Conservation (phyloP, 1,140 invertebrate species). For the Nomia melanderi region DNA sequence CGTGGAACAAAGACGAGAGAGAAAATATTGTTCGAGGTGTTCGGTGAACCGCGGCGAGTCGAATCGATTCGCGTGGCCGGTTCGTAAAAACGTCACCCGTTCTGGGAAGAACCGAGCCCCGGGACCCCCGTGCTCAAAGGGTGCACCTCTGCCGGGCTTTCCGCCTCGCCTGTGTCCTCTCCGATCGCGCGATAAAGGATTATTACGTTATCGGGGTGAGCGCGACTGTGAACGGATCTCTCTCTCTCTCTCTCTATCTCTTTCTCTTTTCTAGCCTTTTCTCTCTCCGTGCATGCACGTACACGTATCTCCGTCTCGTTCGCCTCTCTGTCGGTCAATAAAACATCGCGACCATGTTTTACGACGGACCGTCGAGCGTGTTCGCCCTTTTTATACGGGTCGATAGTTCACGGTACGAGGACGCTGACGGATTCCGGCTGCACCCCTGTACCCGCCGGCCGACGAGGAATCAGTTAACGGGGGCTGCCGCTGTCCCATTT, state of each 20-base stretch:
- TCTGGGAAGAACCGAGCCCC: slow-evolving; percentile 10
- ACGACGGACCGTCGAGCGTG: slow-evolving; percentile 4
- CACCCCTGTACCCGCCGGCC: no score
- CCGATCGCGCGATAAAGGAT: slow-evolving; percentile 57
- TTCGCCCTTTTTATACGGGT: slow-evolving; percentile 8
- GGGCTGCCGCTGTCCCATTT: not conserved
- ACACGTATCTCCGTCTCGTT: no score
- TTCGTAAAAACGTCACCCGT: slow-evolving; percentile 44
- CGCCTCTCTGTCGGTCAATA: slow-evolving; percentile 36
- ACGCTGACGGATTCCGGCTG: slow-evolving; percentile 2
- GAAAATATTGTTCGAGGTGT: slow-evolving; percentile 17
- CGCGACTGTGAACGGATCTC: slow-evolving; percentile 7
- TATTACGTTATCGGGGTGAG: slow-evolving; percentile 51
- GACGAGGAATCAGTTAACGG: no score
- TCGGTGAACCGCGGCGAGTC: slow-evolving; percentile 4
- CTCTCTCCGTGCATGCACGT: no score
- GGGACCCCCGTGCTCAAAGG: slow-evolving; percentile 20
- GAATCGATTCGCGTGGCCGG: slow-evolving; percentile 47
- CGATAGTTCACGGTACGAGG: slow-evolving; percentile 3
- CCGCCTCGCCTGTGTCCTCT: slow-evolving; percentile 18
- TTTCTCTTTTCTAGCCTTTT: no score
- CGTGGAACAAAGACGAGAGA: not conserved
- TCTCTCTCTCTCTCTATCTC: not conserved
- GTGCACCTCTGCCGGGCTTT: slow-evolving; percentile 28
- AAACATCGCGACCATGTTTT: slow-evolving; percentile 39